A percentile compares a stretch with the other conserved stretches of the same genome.
These are phyloP conservation scores for Andrena chrysosceles DNA, from an alignment of 2,888 invertebrate genomes.

Conservation along the genomic window DNA sequence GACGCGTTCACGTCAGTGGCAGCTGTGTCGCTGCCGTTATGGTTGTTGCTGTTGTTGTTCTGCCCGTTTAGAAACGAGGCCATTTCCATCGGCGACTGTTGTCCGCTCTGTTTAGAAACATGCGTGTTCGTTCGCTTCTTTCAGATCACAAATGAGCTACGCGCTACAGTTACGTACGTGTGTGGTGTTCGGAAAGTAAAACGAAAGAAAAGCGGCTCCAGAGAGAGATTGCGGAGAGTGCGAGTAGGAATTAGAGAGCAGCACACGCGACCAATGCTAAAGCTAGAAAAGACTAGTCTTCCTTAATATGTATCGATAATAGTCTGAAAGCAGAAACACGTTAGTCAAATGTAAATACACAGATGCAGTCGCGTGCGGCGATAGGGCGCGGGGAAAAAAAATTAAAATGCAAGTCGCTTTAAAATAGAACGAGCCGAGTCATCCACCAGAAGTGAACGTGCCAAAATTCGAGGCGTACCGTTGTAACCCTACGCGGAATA, in stretches of 20 bases:
- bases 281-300: slow-evolving; percentile 71
- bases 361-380: slow-evolving; percentile 49
- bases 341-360: slow-evolving; percentile 62
- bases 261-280: slow-evolving; percentile 69
- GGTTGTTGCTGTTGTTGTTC: slow-evolving; percentile 83
- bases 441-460: slow-evolving; percentile 30
- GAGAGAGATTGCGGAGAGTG: slow-evolving; percentile 67
- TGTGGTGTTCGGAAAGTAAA: slow-evolving; percentile 74
- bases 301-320: slow-evolving; percentile 62
- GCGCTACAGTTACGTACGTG: slow-evolving; percentile 80
- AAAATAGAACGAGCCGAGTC: slow-evolving; percentile 32
- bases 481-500: slow-evolving; percentile 12
- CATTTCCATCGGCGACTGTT: slow-evolving; percentile 84
- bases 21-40: slow-evolving; percentile 76
- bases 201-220: slow-evolving; percentile 74
- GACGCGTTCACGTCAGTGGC: slow-evolving; percentile 73
- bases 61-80: slow-evolving; percentile 84
- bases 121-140: slow-evolving; percentile 84
- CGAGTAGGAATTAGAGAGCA: slow-evolving; percentile 70
- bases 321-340: slow-evolving; percentile 64
- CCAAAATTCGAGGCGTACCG: slow-evolving; percentile 14
- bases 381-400: slow-evolving; percentile 30
- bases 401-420: slow-evolving; percentile 24
- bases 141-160: slow-evolving; percentile 77
- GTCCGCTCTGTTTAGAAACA: slow-evolving; percentile 85